Base-by-base conservation (phyloP, 2,888 invertebrate genomes). In the Drosophila quinaria region DNA sequence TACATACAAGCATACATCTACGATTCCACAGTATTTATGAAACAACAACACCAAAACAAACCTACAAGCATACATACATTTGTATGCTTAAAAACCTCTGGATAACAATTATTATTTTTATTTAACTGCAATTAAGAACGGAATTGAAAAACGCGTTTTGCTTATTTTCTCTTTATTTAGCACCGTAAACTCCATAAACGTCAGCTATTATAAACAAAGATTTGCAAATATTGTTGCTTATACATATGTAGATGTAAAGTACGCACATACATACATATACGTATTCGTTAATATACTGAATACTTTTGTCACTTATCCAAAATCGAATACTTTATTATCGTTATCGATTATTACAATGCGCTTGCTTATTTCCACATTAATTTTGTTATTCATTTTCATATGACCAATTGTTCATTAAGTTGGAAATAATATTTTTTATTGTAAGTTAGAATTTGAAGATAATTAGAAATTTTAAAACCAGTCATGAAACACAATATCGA, bases 171-270 rank as follows among this genome's bases (percentile, higher is more conserved):
- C 50, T 66, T 39, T 72, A 66, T 81, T 74, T 69, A 78, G 78
- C 87, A 84, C 87, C 72, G 64, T 58, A 58, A 77, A 84, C 79
- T 86, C 81, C 82, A 80, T 79, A 81, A 83, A 75, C 78, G 75
- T 70, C 67, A 82, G 67, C 83, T 80, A 77, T 74, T 80, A 87
- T 81, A 84, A 87, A 87, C 83, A 83, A 83, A 83, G 80, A 81
- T 87, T 79, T 69, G 80, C 79, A 77, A 79, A 74, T 85, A 78
- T 83, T 74, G 72, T 80, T 78, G 70, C 80, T 78, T 80, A 74
- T 79, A 74, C 75, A 80, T 87, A 77, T 77, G 69, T 65, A 75
- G 81, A 55, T 52, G 69, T 69, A 47, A 55, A 61, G 52, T 71
- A 58, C 42, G 29, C 52, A 62, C 75, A 52, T 52, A 71, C n/a